phyloP scores from a whole-genome alignment of 2,888 invertebrate species.

The Odontomyia ornata region DNA sequence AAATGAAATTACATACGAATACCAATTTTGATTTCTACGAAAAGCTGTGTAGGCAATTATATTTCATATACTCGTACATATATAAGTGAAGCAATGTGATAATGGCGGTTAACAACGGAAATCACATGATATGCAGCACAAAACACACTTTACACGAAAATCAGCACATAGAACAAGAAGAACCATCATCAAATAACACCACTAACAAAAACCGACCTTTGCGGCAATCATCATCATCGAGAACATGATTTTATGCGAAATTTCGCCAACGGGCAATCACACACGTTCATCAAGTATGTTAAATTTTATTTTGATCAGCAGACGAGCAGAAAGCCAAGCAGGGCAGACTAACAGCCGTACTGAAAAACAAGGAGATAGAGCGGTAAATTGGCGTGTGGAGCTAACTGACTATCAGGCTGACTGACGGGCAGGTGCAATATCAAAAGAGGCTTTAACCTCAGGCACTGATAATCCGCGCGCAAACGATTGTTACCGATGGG shows the following conservation, averaged over 20 bases:
- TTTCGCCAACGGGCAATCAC: constrained; percentile 26
- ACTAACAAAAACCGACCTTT: not conserved
- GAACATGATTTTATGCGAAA: not conserved
- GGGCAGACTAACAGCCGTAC: not conserved
- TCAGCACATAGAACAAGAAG: not conserved
- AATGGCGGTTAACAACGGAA: constrained; percentile 24
- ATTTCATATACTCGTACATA: not conserved
- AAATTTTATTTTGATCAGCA: not conserved
- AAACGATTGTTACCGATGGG: not conserved
- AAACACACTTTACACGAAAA: constrained; percentile 1
- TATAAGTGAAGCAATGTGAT: constrained; percentile 1
- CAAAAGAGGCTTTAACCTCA: not conserved
- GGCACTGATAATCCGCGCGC: constrained; percentile 1
- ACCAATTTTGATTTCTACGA: not conserved
- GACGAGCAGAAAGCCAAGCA: not conserved
- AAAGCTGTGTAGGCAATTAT: not conserved
- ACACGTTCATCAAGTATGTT: not conserved
- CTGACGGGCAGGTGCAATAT: constrained; percentile 18
- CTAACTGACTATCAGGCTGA: not conserved
- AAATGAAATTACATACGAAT: not conserved
- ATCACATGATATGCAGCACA: constrained; percentile 6
- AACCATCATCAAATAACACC: not conserved
- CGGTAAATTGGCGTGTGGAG: not conserved
- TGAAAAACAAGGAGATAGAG: not conserved
- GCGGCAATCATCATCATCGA: not conserved